Evolutionary conservation across 2,888 invertebrate species (phyloP).

Genomic region (Crematogaster levior): DNA sequence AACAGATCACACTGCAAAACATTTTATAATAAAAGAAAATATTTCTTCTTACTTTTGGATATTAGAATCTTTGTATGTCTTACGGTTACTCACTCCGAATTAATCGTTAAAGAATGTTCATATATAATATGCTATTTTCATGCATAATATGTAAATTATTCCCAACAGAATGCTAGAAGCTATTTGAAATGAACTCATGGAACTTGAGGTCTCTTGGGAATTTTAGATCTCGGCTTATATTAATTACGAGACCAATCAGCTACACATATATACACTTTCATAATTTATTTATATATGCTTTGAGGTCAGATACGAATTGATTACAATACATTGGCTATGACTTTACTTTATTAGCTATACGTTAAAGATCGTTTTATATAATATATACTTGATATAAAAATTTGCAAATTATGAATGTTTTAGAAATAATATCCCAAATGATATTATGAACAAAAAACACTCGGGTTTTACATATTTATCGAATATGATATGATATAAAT

Average conservation of each 20-base stretch:
- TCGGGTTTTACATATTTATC: not conserved
- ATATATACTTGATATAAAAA: not conserved
- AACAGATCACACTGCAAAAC: not conserved
- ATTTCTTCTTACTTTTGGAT: constrained; percentile 1
- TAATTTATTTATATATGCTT: constrained; percentile 64
- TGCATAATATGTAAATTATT: constrained; percentile 34
- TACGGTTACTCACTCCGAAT: not conserved
- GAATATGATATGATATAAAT: not conserved
- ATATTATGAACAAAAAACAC: not conserved
- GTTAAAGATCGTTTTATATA: not conserved
- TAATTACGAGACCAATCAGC: constrained; percentile 64
- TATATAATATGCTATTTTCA: not conserved
- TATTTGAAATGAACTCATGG: constrained; percentile 60
- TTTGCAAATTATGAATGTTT: not conserved
- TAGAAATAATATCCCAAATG: not conserved
- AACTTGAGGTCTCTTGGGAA: constrained; percentile 64
- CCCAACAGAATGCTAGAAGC: constrained; percentile 59
- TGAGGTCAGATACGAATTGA: constrained; percentile 23
- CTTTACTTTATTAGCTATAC: too few relatives aligned
- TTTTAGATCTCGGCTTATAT: constrained; percentile 63
- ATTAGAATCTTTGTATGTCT: not conserved
- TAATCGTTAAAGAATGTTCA: not conserved
- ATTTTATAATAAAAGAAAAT: not conserved
- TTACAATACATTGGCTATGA: too few relatives aligned
- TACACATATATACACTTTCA: constrained; percentile 47